Evolutionary conservation across 1,140 invertebrate genomes (phyloP).

Genomic region (Penaeus vannamei): DNA sequence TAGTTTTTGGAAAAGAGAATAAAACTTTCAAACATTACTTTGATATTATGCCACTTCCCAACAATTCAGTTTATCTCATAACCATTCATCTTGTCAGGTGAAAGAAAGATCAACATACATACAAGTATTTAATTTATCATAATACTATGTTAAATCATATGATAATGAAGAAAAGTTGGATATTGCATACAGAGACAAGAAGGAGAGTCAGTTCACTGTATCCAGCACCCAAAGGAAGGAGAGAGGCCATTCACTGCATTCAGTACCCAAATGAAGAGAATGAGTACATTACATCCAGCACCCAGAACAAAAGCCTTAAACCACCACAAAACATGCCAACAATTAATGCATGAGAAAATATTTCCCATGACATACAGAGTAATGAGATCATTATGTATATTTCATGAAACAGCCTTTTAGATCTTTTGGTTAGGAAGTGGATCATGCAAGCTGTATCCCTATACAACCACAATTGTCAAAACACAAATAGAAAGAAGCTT

Average conservation of each 20-base stretch:
- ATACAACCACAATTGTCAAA: too few relatives aligned
- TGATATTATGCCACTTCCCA: too few relatives aligned
- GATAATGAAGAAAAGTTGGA: constrained; percentile 61
- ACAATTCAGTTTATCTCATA: background rate
- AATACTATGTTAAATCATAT: constrained; percentile 64
- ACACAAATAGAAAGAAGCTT: too few relatives aligned
- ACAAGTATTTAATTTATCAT: constrained; percentile 63
- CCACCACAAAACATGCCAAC: constrained; percentile 54
- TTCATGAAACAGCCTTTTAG: too few relatives aligned
- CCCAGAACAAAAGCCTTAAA: constrained; percentile 12
- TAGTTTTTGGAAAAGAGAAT: too few relatives aligned
- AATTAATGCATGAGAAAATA: background rate
- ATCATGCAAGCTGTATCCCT: too few relatives aligned
- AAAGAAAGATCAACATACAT: constrained; percentile 55
- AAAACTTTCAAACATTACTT: too few relatives aligned
- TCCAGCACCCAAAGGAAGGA: constrained; percentile 49
- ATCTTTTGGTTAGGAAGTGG: too few relatives aligned
- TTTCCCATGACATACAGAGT: too few relatives aligned
- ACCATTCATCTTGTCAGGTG: constrained; percentile 2
- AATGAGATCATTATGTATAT: too few relatives aligned
- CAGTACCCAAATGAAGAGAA: constrained; percentile 38
- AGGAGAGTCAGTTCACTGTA: constrained; percentile 55
- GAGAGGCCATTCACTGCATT: constrained; percentile 50
- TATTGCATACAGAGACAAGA: constrained; percentile 50
- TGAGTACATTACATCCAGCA: constrained; percentile 27